phyloP scores from a whole-genome alignment of 92 coral and sea anemone species.

The Blastomussa wellsi region DNA sequence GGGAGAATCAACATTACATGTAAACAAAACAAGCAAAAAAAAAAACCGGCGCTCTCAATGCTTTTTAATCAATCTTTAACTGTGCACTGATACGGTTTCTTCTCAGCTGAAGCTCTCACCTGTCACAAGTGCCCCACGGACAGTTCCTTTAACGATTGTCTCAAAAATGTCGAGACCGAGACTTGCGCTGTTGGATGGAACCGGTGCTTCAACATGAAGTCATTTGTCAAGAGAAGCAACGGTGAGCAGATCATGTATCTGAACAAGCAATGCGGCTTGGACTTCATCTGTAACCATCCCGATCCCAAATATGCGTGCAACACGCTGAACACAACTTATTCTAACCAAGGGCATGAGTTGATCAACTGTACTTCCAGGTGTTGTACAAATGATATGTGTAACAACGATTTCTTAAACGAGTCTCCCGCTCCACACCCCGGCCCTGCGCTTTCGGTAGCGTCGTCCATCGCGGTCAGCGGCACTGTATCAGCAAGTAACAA shows the following conservation, averaged over 20 bases:
- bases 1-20: too few species aligned
- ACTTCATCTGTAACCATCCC: background rate
- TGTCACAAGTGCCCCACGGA: constrained; percentile 1
- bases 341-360: background rate
- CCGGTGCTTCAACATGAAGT: constrained; percentile 5
- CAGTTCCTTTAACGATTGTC: background rate
- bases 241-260: background rate
- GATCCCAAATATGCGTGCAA: background rate
- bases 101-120: constrained; percentile 10
- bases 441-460: background rate
- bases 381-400: background rate
- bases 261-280: constrained; percentile 9
- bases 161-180: background rate
- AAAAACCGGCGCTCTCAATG: background rate
- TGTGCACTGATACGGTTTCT: background rate
- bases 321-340: background rate
- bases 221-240: background rate
- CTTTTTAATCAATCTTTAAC: background rate
- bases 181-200: background rate
- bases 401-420: background rate
- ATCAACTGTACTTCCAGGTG: constrained; percentile 13
- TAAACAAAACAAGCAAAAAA: background rate
- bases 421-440: background rate
- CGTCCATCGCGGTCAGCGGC: background rate
- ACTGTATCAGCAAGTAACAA: background rate